Conservation (phyloP, 2,888 invertebrate genomes). For the Chymomyza procnemis region DNA sequence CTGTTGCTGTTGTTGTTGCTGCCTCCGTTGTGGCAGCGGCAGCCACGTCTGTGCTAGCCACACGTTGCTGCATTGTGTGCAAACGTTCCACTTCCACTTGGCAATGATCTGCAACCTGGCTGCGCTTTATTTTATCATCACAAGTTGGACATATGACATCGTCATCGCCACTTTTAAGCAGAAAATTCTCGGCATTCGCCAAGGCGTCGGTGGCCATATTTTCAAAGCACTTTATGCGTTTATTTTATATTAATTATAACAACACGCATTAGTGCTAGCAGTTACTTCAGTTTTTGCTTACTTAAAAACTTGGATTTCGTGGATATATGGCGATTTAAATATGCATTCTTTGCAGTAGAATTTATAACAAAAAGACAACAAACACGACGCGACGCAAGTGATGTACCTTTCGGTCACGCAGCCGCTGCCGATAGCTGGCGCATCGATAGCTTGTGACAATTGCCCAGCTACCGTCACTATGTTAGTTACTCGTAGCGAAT, state of each 20-base stretch:
- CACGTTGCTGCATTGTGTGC: constrained; percentile 47
- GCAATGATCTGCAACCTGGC: constrained; percentile 91
- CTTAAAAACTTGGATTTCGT: constrained; percentile 26
- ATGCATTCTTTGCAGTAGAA: constrained; percentile 23
- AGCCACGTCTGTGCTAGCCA: constrained; percentile 4
- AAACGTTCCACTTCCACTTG: constrained; percentile 88
- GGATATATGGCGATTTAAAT: constrained; percentile 43
- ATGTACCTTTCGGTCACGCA: constrained; percentile 18
- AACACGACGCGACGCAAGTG: constrained; percentile 45
- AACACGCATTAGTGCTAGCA: background rate
- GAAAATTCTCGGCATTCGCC: constrained; percentile 52
- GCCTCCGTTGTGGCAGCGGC: background rate
- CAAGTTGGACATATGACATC: constrained; percentile 91
- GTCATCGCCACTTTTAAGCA: constrained; percentile 44
- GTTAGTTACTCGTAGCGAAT: background rate
- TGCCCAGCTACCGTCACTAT: constrained; percentile 19
- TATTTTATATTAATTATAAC: background rate
- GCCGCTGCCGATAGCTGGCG: background rate
- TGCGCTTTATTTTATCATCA: constrained; percentile 88
- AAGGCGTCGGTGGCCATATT: constrained; percentile 60
- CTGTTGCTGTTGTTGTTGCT: constrained; percentile 15
- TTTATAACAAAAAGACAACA: constrained; percentile 42
- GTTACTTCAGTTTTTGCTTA: background rate
- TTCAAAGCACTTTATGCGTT: background rate
- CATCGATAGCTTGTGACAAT: background rate